A percentile compares a stretch with the other conserved stretches of the same genome.
phyloP scores from a whole-genome alignment of 2,797 vertebrate species.

The Gallirallus australis region DNA sequence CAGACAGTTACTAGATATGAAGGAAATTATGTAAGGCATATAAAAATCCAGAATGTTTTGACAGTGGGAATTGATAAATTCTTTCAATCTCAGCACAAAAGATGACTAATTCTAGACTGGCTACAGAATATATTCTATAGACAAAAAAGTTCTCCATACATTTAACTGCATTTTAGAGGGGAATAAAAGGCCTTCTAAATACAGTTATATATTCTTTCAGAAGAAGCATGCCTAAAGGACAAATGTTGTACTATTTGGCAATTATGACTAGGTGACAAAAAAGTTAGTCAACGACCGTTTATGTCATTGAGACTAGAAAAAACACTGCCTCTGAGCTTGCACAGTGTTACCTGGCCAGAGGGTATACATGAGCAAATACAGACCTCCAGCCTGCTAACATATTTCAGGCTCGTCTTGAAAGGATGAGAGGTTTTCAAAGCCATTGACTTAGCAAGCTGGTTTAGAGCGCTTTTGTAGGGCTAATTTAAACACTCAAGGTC shows the following conservation, averaged over 20 bases:
- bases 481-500: not conserved
- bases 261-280: not conserved
- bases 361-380: not conserved
- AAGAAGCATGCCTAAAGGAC: rapidly evolving
- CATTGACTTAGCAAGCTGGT: not conserved
- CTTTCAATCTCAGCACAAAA: not conserved
- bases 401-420: not conserved
- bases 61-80: not conserved
- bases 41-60: not conserved
- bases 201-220: not conserved
- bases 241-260: not conserved
- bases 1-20: not conserved
- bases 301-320: not conserved
- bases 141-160: not conserved
- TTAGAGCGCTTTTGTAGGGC: not conserved
- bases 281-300: not conserved
- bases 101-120: not conserved
- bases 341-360: not conserved
- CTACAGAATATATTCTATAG: not conserved
- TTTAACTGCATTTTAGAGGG: not conserved
- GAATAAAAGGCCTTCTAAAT: not conserved
- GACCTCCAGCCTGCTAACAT: not conserved
- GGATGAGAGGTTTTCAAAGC: not conserved
- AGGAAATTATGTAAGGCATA: not conserved
- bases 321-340: not conserved